Evolutionary conservation across 2,797 vertebrate species (phyloP), one percentile per base, ranked within the genome.

Genomic region (Petrocephalus sullivani): DNA sequence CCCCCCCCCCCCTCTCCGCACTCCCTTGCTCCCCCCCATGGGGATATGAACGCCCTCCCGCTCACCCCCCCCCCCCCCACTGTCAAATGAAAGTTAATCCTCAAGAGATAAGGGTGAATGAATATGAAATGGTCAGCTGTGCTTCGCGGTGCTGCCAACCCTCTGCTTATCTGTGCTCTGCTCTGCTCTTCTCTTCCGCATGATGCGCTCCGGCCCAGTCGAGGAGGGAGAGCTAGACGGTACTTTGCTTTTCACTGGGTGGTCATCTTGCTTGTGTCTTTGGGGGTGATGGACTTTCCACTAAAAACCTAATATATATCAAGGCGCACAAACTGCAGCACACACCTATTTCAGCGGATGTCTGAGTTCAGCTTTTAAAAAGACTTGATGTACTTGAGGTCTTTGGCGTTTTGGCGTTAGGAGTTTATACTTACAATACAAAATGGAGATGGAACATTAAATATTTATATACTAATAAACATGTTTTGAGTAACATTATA

Each of bases 171-270:
- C 87, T 93, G 41, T 94, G 94, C 94, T 94, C 49, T 94, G 94
- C 94, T 94, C 90, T 92, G 92, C 90, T 92, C 92, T 87, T 91
- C 88, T 91, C 89, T 90, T 86, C 94, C 93, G 95, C 95, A 95
- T 95, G 95, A 94, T 61, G 92, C 93, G 90, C 92, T 89, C 93
- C 92, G 93, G 91, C 91, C 93, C 94, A 94, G 93, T 37, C 57
- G 95, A 95, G 53, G 94, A 95, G 88, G 95, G 91, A 92, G 94
- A 94, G 93, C 94, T 93, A 93, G 94, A 95, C 93, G 94, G 95
- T 95, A 95, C 91, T 94, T 94, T 95, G 92, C 93, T 78, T 88
- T 46, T 91, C 49, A 16, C 91, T 91, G 87, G 53, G 89, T 89
- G 93, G 91, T 92, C 90, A 91, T 91, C 91, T 90, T 95, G 94